Percentiles rank a stretch among this genome's conserved stretches.
Conservation (phyloP, 2,888 invertebrate genomes). For the Nasonovia ribisnigri region DNA sequence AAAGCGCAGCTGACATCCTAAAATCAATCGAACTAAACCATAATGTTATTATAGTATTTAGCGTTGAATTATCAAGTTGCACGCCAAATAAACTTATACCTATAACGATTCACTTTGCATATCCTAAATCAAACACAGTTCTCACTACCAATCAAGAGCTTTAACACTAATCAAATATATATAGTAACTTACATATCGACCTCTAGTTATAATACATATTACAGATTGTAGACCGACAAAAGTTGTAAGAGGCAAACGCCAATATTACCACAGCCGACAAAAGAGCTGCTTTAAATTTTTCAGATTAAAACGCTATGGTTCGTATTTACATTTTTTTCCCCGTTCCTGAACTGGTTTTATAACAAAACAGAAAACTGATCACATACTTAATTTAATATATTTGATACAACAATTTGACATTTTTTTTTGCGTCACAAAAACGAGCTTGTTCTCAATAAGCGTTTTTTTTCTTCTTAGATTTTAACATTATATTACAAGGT, state of each 20-base stretch:
- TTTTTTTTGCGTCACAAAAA: no score
- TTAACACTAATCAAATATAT: no score
- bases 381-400: no score
- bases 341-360: no score
- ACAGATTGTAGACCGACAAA: no score
- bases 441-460: no score
- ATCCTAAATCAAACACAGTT: background rate
- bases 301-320: no score
- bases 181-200: background rate
- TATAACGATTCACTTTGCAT: no score
- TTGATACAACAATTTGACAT: no score
- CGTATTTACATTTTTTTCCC: no score
- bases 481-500: background rate
- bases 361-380: no score
- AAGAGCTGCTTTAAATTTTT: background rate
- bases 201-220: background rate
- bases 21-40: background rate
- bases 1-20: background rate
- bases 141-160: background rate
- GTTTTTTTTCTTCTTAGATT: background rate
- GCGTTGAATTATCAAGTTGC: background rate
- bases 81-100: background rate
- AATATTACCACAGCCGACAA: background rate
- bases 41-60: background rate
- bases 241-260: background rate